Conservation (phyloP, 2,797 vertebrate species). For the Bradypodion pumilum region DNA sequence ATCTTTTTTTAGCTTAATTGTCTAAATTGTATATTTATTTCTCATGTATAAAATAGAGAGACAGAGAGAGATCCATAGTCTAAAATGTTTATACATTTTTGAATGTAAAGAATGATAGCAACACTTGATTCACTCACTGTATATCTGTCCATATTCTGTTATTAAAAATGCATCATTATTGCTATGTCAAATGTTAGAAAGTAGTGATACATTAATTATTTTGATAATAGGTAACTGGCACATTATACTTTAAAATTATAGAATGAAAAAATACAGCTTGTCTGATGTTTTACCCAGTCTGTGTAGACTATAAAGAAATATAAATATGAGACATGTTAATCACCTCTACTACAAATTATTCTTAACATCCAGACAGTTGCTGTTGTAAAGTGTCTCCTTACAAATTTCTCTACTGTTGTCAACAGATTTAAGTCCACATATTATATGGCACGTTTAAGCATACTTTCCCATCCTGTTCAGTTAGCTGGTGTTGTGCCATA, state of each 20-base stretch:
- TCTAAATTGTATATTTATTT: conserved; percentile 57
- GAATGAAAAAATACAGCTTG: not conserved
- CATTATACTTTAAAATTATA: not conserved
- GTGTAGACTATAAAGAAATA: not conserved
- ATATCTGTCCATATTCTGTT: conserved; percentile 1
- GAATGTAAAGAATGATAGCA: no score
- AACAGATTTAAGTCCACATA: conserved; percentile 5
- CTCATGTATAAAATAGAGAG: no score
- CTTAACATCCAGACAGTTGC: not conserved
- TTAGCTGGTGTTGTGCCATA: not conserved
- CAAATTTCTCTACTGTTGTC: conserved; percentile 8
- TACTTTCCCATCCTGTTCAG: not conserved
- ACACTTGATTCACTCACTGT: no score
- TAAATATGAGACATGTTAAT: not conserved
- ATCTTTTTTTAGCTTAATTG: conserved; percentile 66
- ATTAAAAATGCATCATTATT: not conserved
- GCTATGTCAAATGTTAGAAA: not conserved
- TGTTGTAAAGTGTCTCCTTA: not conserved
- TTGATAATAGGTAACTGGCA: not conserved
- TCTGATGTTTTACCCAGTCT: not conserved
- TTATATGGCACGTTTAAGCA: not conserved
- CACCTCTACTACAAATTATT: conserved; percentile 21
- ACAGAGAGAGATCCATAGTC: conserved; percentile 16
- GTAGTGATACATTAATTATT: not conserved
- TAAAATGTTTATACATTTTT: not conserved